A percentile compares a stretch with the other conserved stretches of the same genome.
Conservation (phyloP, 1,140 invertebrate genomes). For the Araneus ventricosus region DNA sequence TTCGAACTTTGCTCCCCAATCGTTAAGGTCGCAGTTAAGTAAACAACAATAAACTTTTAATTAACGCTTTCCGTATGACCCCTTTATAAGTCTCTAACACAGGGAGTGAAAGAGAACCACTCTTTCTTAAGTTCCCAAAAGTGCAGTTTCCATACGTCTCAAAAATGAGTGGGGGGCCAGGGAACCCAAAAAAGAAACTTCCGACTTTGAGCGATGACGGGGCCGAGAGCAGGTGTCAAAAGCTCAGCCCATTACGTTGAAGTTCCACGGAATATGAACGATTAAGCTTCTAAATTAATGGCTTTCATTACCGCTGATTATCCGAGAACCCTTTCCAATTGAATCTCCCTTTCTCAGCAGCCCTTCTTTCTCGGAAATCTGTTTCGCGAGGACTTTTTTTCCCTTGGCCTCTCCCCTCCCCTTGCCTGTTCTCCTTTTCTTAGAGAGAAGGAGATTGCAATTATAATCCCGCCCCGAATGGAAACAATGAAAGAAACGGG, state of each 20-base stretch:
- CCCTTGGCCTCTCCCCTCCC: neutral
- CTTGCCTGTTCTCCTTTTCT: neutral
- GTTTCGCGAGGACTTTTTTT: slow-evolving; percentile 23
- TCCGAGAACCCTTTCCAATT: slow-evolving; percentile 61
- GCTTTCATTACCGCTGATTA: slow-evolving; percentile 75
- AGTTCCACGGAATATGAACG: slow-evolving; percentile 53
- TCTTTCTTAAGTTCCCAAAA: slow-evolving; percentile 39
- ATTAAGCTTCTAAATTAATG: slow-evolving; percentile 75
- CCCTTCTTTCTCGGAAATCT: slow-evolving; percentile 52
- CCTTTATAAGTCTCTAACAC: neutral
- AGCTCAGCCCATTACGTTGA: slow-evolving; percentile 52
- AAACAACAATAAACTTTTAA: slow-evolving; percentile 24
- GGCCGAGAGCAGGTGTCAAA: slow-evolving; percentile 67
- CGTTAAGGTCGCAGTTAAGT: neutral
- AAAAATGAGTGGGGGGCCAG: neutral
- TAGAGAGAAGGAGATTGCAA: slow-evolving; percentile 31
- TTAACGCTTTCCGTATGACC: neutral
- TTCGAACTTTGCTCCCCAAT: neutral
- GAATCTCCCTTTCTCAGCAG: slow-evolving; percentile 61
- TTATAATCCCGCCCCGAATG: slow-evolving; percentile 53
- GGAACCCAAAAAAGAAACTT: slow-evolving; percentile 9
- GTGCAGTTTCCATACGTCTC: neutral
- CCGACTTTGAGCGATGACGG: slow-evolving; percentile 67
- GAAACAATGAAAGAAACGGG: slow-evolving; percentile 66
- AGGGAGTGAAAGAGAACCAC: neutral